A percentile compares a stretch with the other conserved stretches of the same genome.
phyloP scores from a whole-genome alignment of 2,113 vertebrate genomes.

The Sebastes schlegelii region DNA sequence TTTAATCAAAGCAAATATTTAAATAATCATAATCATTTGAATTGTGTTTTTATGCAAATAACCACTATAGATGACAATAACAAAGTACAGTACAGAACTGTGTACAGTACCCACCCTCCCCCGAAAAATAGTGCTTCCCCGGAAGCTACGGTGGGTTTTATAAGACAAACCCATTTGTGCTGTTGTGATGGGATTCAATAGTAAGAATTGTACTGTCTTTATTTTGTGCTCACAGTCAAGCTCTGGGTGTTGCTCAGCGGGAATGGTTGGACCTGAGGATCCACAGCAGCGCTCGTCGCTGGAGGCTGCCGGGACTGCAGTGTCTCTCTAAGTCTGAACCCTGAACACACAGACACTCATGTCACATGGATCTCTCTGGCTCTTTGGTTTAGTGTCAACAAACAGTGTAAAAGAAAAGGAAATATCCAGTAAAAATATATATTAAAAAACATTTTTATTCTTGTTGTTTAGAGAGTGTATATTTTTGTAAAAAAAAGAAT shows the following conservation, averaged over 20 bases:
- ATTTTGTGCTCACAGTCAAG: slow-evolving; percentile 40
- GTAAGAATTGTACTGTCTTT: background rate
- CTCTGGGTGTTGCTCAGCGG: slow-evolving; percentile 61
- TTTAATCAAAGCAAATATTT: too few species aligned
- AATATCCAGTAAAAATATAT: background rate
- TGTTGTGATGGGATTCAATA: background rate
- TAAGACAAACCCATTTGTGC: background rate
- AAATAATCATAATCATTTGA: too few species aligned
- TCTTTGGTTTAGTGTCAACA: background rate
- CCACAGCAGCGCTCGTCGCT: slow-evolving; percentile 48
- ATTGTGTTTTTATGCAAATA: too few species aligned
- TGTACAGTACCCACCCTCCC: too few species aligned
- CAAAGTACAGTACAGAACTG: too few species aligned
- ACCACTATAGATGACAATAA: too few species aligned
- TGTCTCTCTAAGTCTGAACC: slow-evolving; percentile 66
- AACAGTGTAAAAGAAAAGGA: background rate
- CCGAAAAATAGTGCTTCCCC: too few species aligned
- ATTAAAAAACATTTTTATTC: background rate
- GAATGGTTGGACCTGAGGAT: slow-evolving; percentile 74
- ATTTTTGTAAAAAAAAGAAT: background rate
- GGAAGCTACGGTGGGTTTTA: background rate
- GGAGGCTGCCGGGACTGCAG: slow-evolving; percentile 65
- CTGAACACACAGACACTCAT: slow-evolving; percentile 28
- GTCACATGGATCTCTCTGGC: background rate
- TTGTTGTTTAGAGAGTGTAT: background rate